Conservation (phyloP, 2,113 vertebrate genomes). For the Tetrax tetrax region DNA sequence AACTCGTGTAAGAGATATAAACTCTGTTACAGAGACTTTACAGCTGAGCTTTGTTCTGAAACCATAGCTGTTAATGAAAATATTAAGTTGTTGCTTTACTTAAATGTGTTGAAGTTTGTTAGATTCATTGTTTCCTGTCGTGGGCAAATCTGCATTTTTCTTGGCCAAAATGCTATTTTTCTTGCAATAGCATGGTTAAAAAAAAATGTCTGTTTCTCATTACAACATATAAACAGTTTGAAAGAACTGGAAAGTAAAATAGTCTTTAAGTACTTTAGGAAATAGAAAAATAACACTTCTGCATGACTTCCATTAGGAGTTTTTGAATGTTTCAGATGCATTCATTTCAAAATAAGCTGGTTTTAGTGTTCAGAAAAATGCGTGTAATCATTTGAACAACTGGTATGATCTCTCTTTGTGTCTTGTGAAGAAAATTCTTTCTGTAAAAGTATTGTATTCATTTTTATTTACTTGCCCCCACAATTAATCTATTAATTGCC, state of each 20-base stretch:
- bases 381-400: background rate
- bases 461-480: background rate
- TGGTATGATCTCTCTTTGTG: background rate
- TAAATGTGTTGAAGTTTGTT: conserved; percentile 76
- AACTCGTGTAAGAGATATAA: background rate
- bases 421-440: background rate
- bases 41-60: conserved; percentile 47
- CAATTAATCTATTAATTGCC: background rate
- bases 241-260: conserved; percentile 54
- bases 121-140: conserved; percentile 80
- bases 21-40: background rate
- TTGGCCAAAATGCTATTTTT: conserved; percentile 78
- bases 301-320: background rate
- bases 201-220: conserved; percentile 73
- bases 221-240: conserved; percentile 72
- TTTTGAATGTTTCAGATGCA: background rate
- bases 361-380: background rate
- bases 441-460: background rate
- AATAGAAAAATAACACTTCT: conserved; percentile 47
- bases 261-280: conserved; percentile 51
- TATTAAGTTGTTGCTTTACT: conserved; percentile 74
- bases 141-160: conserved; percentile 75
- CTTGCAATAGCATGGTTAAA: conserved; percentile 60
- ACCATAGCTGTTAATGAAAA: conserved; percentile 70
- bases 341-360: background rate